These are phyloP conservation scores for Characodon lateralis DNA, from an alignment of 2,797 vertebrate species.

Conservation along the genomic window DNA sequence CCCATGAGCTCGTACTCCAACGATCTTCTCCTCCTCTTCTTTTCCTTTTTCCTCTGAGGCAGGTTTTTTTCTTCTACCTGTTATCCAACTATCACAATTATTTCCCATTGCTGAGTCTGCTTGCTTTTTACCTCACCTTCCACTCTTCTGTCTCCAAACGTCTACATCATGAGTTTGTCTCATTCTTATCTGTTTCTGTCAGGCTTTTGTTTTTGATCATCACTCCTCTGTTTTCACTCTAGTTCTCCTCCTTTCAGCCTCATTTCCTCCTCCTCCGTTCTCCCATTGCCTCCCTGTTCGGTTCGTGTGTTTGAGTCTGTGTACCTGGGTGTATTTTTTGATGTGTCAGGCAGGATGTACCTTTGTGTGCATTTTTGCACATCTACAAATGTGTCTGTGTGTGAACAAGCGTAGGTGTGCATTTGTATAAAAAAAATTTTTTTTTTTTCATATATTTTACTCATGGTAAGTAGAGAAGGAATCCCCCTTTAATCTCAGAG, in stretches of 20 bases:
- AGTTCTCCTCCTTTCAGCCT: slow-evolving; percentile 72
- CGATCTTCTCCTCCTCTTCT: not conserved
- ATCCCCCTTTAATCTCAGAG: slow-evolving; percentile 25
- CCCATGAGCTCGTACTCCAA: slow-evolving; percentile 8
- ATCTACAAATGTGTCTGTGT: slow-evolving; percentile 11
- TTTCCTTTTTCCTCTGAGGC: slow-evolving; percentile 13
- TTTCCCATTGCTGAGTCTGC: slow-evolving; percentile 67
- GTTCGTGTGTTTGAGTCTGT: slow-evolving; percentile 9
- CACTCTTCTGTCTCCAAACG: slow-evolving; percentile 52
- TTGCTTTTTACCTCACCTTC: slow-evolving; percentile 36
- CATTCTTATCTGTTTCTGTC: slow-evolving; percentile 71
- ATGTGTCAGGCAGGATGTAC: slow-evolving; percentile 19
- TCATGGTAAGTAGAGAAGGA: slow-evolving; percentile 24
- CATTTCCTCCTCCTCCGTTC: slow-evolving; percentile 39
- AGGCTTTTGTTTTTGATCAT: slow-evolving; percentile 77
- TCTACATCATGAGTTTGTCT: slow-evolving; percentile 73
- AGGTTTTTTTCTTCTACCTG: slow-evolving; percentile 49
- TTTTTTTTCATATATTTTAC: slow-evolving; percentile 4
- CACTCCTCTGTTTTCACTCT: slow-evolving; percentile 66
- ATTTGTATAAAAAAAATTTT: slow-evolving; percentile 16
- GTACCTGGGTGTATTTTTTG: slow-evolving; percentile 10
- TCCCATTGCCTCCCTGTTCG: slow-evolving; percentile 31
- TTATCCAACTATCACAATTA: slow-evolving; percentile 34
- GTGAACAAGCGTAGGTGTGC: slow-evolving; percentile 12
- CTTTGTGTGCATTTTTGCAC: slow-evolving; percentile 27